Conservation (phyloP, 2,113 vertebrate species). For the Perca fluviatilis region DNA sequence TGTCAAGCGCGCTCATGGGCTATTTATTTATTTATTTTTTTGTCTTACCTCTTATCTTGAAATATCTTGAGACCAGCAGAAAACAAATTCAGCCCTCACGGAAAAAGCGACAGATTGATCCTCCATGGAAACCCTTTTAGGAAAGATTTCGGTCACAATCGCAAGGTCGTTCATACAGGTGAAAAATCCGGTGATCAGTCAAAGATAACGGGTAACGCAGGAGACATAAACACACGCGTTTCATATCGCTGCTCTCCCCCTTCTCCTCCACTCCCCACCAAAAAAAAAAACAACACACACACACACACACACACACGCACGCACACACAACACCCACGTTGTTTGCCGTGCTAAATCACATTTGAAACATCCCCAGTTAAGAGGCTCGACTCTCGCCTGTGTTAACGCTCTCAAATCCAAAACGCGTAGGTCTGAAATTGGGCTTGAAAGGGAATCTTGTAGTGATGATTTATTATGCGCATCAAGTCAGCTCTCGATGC, state of each 20-base stretch:
- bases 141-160: conserved; percentile 62
- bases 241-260: conserved; percentile 70
- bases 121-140: conserved; percentile 74
- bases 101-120: conserved; percentile 57
- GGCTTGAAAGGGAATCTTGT: conserved; percentile 44
- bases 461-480: conserved; percentile 73
- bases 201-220: conserved; percentile 52
- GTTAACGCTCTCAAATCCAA: conserved; percentile 52
- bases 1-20: conserved; percentile 28
- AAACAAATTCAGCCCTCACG: conserved; percentile 65
- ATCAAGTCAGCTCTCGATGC: conserved; percentile 68
- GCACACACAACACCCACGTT: conserved; percentile 79
- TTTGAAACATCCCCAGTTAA: conserved; percentile 60
- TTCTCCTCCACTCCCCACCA: conserved; percentile 66
- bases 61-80: conserved; percentile 64
- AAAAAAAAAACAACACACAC: conserved; percentile 25
- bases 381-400: conserved; percentile 48
- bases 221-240: conserved; percentile 65
- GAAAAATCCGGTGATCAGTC: conserved; percentile 67
- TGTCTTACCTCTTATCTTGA: conserved; percentile 80
- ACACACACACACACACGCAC: not conserved
- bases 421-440: conserved; percentile 45
- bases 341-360: conserved; percentile 73
- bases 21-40: not conserved
- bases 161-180: conserved; percentile 80